A percentile compares a stretch with the other conserved stretches of the same genome.
Conservation (phyloP, 1,140 invertebrate species). For the Holotrichia oblita region DNA sequence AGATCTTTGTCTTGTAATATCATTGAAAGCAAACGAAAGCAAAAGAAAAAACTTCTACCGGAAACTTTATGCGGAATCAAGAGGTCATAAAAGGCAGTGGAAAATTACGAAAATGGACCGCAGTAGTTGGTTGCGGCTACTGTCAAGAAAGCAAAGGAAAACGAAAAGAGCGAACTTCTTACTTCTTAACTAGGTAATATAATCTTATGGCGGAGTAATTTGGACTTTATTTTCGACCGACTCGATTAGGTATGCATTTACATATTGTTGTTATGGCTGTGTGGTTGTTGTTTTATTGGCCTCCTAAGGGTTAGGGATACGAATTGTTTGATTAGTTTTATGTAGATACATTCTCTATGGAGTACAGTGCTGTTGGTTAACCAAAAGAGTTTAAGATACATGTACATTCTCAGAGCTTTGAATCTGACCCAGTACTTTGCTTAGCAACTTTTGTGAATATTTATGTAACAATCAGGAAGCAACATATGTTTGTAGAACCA, state of each 20-base stretch:
- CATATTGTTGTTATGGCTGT: background rate
- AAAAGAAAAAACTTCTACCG: background rate
- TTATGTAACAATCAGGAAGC: no score
- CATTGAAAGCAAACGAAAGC: background rate
- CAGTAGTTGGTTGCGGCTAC: background rate
- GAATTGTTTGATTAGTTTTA: no score
- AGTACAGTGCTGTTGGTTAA: no score
- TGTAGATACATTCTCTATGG: no score
- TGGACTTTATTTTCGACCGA: background rate
- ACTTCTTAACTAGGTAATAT: conserved; percentile 17
- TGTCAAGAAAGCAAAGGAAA: background rate
- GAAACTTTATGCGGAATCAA: conserved; percentile 20
- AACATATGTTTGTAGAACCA: no score
- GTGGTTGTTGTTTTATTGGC: no score
- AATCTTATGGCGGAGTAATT: conserved; percentile 9
- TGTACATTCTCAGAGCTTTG: no score
- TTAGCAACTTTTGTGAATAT: no score
- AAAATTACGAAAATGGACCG: conserved; percentile 20
- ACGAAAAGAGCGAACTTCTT: conserved; percentile 15
- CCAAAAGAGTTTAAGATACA: no score
- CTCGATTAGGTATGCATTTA: background rate
- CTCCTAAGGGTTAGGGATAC: no score
- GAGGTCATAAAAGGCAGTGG: conserved; percentile 19
- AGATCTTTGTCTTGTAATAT: background rate
- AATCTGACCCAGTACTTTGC: no score